Percentiles rank a stretch among this genome's conserved stretches.
phyloP scores from a whole-genome alignment of 2,888 invertebrate species.

The Acronicta alni region DNA sequence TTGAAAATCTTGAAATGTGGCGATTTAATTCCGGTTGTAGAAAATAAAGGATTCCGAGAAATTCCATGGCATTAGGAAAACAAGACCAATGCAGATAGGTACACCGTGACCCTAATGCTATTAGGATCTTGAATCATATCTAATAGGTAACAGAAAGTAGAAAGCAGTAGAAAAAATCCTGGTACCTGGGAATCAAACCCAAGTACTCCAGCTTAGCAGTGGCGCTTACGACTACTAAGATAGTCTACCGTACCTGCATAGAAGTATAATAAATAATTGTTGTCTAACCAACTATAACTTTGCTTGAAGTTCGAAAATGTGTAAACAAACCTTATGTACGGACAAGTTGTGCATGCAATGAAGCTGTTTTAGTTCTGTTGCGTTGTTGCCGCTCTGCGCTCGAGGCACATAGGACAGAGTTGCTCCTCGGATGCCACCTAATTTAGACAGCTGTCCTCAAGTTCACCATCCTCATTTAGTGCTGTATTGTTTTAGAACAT shows the following conservation, averaged over 20 bases:
- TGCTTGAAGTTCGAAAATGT: slow-evolving; percentile 11
- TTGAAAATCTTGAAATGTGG: no score
- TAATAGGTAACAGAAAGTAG: no score
- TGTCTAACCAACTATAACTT: neutral
- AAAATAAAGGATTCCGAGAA: no score
- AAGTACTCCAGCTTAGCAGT: no score
- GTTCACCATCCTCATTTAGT: slow-evolving; percentile 42
- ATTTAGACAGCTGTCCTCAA: slow-evolving; percentile 51
- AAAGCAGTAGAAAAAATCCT: no score
- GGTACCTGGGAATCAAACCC: no score
- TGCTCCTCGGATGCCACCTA: slow-evolving; percentile 33
- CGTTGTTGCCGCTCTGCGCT: slow-evolving; percentile 25
- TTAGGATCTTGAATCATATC: no score
- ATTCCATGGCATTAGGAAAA: no score
- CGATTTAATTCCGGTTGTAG: no score
- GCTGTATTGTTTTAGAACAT: slow-evolving; percentile 23
- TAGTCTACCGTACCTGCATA: neutral
- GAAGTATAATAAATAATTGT: neutral
- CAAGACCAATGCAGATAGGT: no score
- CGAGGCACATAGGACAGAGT: slow-evolving; percentile 41
- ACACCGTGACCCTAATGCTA: no score
- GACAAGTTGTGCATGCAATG: slow-evolving; percentile 32
- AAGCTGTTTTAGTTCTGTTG: slow-evolving; percentile 39
- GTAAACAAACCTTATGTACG: slow-evolving; percentile 14
- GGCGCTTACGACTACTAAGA: no score